Conservation (phyloP, 2,113 vertebrate genomes). For the Entelurus aequoreus region DNA sequence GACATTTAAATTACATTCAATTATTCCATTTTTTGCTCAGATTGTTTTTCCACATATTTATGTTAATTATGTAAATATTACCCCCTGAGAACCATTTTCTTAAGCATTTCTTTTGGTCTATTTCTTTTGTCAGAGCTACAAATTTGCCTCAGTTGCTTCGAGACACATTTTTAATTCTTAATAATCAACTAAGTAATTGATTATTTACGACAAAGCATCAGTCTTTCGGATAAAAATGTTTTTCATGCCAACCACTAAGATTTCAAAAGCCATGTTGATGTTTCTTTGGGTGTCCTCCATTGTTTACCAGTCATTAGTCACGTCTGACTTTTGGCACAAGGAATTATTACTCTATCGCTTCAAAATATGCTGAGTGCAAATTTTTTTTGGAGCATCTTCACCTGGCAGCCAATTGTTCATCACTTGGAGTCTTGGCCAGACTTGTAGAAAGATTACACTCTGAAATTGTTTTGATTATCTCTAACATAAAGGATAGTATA, state of each 20-base stretch:
- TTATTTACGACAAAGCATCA: not conserved
- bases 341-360: not conserved
- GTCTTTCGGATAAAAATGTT: constrained; percentile 1
- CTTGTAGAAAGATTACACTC: not conserved
- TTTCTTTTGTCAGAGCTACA: too few relatives aligned
- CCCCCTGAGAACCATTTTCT: too few relatives aligned
- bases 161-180: not conserved
- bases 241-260: not conserved
- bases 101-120: too few relatives aligned
- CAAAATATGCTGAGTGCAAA: constrained; percentile 2
- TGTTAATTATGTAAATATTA: too few relatives aligned
- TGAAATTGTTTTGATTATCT: constrained; percentile 1
- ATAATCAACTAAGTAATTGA: constrained; percentile 1
- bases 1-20: too few relatives aligned
- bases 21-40: too few relatives aligned
- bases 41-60: too few relatives aligned
- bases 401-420: not conserved
- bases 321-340: not conserved
- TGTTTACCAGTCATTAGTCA: constrained; percentile 1
- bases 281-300: constrained; percentile 1
- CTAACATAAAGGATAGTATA: constrained; percentile 6
- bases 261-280: not conserved
- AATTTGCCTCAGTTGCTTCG: too few relatives aligned
- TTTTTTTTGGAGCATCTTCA: not conserved
- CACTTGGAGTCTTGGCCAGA: not conserved